Evolutionary conservation across 2,113 vertebrate genomes (phyloP).

Genomic region (Pollimyrus isidori): DNA sequence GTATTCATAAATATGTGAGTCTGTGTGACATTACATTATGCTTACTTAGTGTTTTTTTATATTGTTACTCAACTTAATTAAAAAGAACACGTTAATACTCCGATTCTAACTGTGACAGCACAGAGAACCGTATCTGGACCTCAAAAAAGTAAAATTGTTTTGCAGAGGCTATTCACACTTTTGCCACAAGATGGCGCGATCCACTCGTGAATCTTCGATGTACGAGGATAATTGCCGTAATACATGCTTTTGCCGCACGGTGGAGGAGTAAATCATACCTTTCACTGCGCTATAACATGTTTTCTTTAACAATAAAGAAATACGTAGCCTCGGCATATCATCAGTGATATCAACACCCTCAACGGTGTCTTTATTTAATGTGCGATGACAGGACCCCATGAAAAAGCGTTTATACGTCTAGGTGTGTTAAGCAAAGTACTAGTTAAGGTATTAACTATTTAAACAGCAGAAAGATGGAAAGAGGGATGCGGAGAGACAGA

Average conservation of each 20-base stretch:
- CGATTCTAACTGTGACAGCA: not conserved
- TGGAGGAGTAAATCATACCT: not conserved
- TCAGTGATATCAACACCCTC: not conserved
- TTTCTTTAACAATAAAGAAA: not conserved
- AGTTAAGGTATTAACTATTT: not conserved
- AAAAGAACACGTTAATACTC: not conserved
- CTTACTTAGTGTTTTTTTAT: not conserved
- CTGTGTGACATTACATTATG: not conserved
- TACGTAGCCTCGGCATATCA: not conserved
- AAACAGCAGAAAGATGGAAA: not conserved
- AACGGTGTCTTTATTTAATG: not conserved
- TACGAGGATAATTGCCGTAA: not conserved
- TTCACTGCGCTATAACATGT: not conserved
- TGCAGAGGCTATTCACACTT: not conserved
- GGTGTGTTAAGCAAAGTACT: not conserved
- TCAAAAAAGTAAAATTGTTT: not conserved
- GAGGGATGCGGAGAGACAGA: not conserved
- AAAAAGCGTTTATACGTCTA: not conserved
- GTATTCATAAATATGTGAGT: not conserved
- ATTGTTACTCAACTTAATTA: not conserved
- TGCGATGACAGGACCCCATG: not conserved
- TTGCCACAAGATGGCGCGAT: not conserved
- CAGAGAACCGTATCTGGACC: not conserved
- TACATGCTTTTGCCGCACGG: not conserved
- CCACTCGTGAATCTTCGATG: not conserved